Base-by-base conservation (phyloP, 2,797 vertebrate species). In the Peromyscus eremicus region DNA sequence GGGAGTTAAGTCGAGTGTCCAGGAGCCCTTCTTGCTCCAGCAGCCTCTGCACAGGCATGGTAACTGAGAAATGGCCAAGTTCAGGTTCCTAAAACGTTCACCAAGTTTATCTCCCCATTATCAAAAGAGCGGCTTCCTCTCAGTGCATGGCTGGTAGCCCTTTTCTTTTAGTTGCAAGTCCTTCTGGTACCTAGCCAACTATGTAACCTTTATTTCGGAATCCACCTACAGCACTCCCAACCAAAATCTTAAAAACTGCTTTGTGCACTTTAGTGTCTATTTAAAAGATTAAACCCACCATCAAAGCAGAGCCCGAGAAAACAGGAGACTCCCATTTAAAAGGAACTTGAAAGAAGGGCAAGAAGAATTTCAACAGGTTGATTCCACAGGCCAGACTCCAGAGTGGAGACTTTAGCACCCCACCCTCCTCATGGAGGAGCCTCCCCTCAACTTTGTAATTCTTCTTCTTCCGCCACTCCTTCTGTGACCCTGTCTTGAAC, bases 181-280 rank as follows among this genome's bases (percentile, higher is more conserved):
- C 92, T 95, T 89, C 68, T 95, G 94, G 79, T 75, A 34, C 17
- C n/a, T n/a, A 91, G 93, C 75, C 77, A 96, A 94, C 49, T 97
- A 94, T 94, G 81, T 66, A 86, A 95, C 66, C 90, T 97, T 92
- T 91, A 75, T 70, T 94, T 81, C n/a, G 76, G 60, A 75, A 96
- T 91, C 64, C 34, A 94, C 60, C 46, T 73, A 43, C 46, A 83
- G 12, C 5, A 87, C 73, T 96, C 75, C 52, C 82, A 95, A 77
- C 29, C 89, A 71, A 93, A 91, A 37, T 5, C 76, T 81, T 55
- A 40, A n/a, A 90, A 71, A 93, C 43, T 66, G 40, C 37, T 19
- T 52, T 88, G 80, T 43, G 93, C 73, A 10, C 3, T 57, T 91
- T 80, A 4, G 27, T 37, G 52, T 73, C 62, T 81, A 68, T 79